Conservation (phyloP, 2,888 invertebrate genomes). For the Creontiades dilutus region DNA sequence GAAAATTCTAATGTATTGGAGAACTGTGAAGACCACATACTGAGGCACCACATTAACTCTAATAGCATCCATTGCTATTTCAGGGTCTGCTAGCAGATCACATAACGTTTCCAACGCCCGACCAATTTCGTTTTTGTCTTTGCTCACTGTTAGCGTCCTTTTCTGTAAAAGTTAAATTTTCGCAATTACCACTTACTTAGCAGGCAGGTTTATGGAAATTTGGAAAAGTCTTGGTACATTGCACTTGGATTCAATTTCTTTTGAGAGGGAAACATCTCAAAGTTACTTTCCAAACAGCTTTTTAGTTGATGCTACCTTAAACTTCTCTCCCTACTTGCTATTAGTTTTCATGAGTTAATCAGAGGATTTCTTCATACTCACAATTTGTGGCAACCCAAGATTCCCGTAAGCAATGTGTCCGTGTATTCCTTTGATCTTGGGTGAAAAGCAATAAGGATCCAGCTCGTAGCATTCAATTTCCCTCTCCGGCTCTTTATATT, state of each 20-base stretch:
- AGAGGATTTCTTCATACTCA: slow-evolving; percentile 18
- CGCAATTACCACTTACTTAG: too few relatives aligned
- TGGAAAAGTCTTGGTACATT: too few relatives aligned
- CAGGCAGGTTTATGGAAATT: too few relatives aligned
- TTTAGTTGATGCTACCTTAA: too few relatives aligned
- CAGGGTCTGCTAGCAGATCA: slow-evolving; percentile 6
- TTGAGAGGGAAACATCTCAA: too few relatives aligned
- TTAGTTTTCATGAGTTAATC: background rate
- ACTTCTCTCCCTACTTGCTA: too few relatives aligned
- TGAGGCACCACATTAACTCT: background rate
- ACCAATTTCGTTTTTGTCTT: slow-evolving; percentile 1
- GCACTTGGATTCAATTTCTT: too few relatives aligned
- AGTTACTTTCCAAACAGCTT: too few relatives aligned
- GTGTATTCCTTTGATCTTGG: slow-evolving; percentile 15
- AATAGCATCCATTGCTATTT: slow-evolving; percentile 17
- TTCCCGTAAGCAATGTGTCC: slow-evolving; percentile 24
- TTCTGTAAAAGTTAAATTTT: slow-evolving; percentile 4
- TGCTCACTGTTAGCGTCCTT: background rate
- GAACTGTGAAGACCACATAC: background rate
- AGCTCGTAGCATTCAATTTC: slow-evolving; percentile 27
- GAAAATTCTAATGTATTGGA: background rate
- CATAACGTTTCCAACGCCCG: slow-evolving; percentile 4
- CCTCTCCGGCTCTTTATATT: background rate
- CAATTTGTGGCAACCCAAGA: slow-evolving; percentile 12
- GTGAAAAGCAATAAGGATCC: slow-evolving; percentile 40